These are phyloP conservation scores for Blera fallax DNA, from an alignment of 2,888 invertebrate genomes.

Conservation along the genomic window DNA sequence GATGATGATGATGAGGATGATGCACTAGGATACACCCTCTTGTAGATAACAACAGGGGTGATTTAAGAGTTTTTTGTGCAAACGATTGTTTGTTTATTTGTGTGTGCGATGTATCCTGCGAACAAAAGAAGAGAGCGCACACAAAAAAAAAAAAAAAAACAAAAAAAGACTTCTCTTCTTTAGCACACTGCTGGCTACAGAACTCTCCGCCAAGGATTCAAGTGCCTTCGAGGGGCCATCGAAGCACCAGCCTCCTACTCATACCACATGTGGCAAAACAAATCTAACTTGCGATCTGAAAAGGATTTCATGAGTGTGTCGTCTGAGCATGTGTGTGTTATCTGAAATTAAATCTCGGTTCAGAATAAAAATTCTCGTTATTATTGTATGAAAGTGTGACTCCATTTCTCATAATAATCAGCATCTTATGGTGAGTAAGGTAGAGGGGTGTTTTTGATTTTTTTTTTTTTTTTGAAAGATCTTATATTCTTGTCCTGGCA, in stretches of 20 bases:
- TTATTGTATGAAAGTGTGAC: constrained; percentile 73
- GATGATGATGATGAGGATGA: constrained; percentile 40
- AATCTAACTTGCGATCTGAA: constrained; percentile 69
- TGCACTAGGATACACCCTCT: constrained; percentile 40
- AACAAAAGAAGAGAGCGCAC: constrained; percentile 43
- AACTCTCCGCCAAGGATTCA: constrained; percentile 32
- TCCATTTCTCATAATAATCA: constrained; percentile 72
- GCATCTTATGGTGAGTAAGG: constrained; percentile 44
- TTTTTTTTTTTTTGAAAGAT: constrained; percentile 18
- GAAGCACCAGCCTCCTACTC: not conserved
- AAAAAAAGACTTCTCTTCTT: constrained; percentile 19
- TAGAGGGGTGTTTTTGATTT: not conserved
- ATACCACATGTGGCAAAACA: constrained; percentile 11
- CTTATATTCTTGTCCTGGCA: constrained; percentile 44
- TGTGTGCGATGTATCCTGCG: constrained; percentile 31
- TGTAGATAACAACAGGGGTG: constrained; percentile 34
- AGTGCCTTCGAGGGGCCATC: constrained; percentile 54
- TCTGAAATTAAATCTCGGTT: constrained; percentile 72
- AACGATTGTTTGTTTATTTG: constrained; percentile 52
- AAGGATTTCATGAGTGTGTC: constrained; percentile 63
- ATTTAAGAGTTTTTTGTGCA: constrained; percentile 1
- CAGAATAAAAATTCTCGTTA: constrained; percentile 71
- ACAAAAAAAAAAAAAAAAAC: not conserved
- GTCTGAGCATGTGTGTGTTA: constrained; percentile 64
- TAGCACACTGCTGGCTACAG: not conserved